A percentile compares a stretch with the other conserved stretches of the same genome.
These are phyloP conservation scores for Pyrrhia umbra DNA, from an alignment of 2,888 invertebrate genomes.

Conservation along the genomic window DNA sequence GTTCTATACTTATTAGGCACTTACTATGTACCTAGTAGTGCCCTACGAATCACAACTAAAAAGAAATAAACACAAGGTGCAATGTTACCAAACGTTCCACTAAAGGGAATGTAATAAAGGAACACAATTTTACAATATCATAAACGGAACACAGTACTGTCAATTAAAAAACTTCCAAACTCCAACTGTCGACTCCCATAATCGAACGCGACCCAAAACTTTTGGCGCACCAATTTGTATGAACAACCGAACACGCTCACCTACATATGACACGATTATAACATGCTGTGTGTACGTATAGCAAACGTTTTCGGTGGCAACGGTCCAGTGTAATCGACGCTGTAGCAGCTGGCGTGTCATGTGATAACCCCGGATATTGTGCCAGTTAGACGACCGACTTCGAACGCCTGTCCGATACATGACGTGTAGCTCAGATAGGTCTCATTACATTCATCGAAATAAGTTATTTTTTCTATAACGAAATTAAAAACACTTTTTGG, in stretches of 20 bases:
- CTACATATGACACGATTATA: constrained; percentile 50
- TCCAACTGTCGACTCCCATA: constrained; percentile 32
- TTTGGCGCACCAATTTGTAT: constrained; percentile 56
- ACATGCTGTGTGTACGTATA: constrained; percentile 40
- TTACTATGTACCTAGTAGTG: too few species aligned
- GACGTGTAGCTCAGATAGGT: constrained; percentile 35
- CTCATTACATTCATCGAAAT: not conserved
- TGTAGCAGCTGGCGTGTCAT: constrained; percentile 77
- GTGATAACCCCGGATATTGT: constrained; percentile 77
- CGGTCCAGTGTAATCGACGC: constrained; percentile 73
- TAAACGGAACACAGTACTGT: constrained; percentile 1
- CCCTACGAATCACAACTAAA: too few species aligned
- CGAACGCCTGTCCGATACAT: constrained; percentile 43
- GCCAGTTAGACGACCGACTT: constrained; percentile 70
- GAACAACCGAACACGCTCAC: constrained; percentile 49
- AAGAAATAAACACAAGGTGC: too few species aligned
- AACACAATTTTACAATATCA: constrained; percentile 11
- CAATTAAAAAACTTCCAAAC: constrained; percentile 36
- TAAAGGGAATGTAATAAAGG: not conserved
- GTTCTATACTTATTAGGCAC: too few species aligned
- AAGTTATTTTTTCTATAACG: not conserved
- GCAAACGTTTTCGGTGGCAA: constrained; percentile 69
- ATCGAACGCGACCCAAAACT: constrained; percentile 55
- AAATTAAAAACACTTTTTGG: too few species aligned
- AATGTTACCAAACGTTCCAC: not conserved